These are phyloP conservation scores for Oscarella lobularis DNA, from an alignment of 37 sponge, comb jelly and placozoan species.

Conservation along the genomic window DNA sequence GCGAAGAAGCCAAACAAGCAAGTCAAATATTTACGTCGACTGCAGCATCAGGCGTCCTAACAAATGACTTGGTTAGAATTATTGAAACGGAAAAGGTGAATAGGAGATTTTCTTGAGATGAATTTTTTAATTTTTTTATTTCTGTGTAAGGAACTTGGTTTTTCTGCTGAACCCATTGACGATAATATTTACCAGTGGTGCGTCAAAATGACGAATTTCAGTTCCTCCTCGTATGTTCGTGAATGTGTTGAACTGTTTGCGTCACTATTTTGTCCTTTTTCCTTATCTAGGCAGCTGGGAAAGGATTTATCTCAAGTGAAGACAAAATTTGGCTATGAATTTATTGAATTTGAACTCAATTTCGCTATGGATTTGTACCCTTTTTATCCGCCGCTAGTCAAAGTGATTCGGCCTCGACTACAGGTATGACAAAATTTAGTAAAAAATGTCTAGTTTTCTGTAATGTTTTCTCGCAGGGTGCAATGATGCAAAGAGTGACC, in stretches of 20 bases:
- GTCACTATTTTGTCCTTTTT: too few relatives aligned
- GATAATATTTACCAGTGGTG: not conserved
- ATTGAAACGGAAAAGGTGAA: not conserved
- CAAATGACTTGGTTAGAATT: not conserved
- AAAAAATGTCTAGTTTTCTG: too few relatives aligned
- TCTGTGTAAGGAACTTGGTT: not conserved
- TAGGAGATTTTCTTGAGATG: not conserved
- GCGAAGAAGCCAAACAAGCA: not conserved
- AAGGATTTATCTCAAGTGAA: too few relatives aligned
- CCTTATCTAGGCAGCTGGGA: too few relatives aligned
- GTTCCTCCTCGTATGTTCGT: not conserved
- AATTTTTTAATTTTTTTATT: not conserved
- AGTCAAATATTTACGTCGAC: not conserved
- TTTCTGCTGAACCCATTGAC: not conserved
- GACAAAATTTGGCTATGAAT: not conserved
- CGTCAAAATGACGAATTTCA: not conserved
- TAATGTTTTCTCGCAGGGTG: not conserved
- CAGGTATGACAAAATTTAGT: not conserved
- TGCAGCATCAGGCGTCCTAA: not conserved
- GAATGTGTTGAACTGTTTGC: too few relatives aligned
- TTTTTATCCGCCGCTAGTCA: not conserved
- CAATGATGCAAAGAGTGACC: not conserved
- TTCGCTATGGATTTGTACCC: not conserved
- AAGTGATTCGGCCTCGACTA: not conserved
- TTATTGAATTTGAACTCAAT: not conserved